Evolutionary conservation across 2,113 vertebrate species (phyloP).

Genomic region (Pheucticus melanocephalus): DNA sequence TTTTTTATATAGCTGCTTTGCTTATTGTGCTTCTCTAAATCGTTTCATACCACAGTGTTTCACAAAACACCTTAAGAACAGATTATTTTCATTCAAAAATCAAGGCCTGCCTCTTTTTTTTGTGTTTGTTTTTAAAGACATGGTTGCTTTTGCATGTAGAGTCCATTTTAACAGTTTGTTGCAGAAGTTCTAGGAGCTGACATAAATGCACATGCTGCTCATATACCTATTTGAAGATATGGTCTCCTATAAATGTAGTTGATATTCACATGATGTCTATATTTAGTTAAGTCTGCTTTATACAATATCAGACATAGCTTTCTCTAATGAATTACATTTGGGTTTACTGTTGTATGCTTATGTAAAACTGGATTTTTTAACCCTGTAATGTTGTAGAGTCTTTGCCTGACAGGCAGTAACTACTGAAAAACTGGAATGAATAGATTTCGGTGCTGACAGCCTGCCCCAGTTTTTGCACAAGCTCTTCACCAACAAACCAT

Average conservation of each 20-base stretch:
- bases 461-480: slow-evolving; percentile 43
- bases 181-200: neutral
- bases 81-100: neutral
- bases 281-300: neutral
- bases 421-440: neutral
- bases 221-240: neutral
- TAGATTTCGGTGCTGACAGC: neutral
- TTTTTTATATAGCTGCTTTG: neutral
- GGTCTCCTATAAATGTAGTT: neutral
- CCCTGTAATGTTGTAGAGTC: neutral
- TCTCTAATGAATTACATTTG: neutral
- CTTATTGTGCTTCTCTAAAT: neutral
- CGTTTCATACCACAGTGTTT: neutral
- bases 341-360: neutral
- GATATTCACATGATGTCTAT: neutral
- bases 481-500: neutral
- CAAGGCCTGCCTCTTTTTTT: neutral
- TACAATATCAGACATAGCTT: neutral
- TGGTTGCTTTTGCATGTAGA: neutral
- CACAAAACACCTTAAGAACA: neutral
- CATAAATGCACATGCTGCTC: neutral
- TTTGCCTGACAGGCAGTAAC: neutral
- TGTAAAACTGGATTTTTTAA: neutral
- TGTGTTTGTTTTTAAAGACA: neutral
- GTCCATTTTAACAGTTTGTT: neutral